phyloP scores from a whole-genome alignment of 1,140 invertebrate genomes.

The Nomia melanderi region DNA sequence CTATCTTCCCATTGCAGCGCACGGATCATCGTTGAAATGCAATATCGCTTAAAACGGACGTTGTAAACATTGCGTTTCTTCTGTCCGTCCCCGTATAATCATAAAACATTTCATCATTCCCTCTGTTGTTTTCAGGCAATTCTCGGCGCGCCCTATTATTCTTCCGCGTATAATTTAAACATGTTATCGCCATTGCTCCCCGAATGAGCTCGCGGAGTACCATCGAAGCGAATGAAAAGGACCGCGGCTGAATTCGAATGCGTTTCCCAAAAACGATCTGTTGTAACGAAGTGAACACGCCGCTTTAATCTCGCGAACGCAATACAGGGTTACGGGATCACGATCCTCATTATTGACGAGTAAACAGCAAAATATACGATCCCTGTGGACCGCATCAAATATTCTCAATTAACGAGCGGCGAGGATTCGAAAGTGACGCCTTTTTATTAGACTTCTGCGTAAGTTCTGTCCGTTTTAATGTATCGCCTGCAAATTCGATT shows the following conservation, averaged over 20 bases:
- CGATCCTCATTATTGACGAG: constrained; percentile 38
- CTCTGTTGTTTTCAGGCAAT: background rate
- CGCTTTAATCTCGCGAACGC: constrained; percentile 23
- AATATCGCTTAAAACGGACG: background rate
- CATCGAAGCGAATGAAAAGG: background rate
- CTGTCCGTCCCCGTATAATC: background rate
- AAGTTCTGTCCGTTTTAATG: no score
- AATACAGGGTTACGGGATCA: background rate
- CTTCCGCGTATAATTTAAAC: background rate
- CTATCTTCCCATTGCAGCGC: background rate
- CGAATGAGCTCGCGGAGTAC: background rate
- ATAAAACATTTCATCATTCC: background rate
- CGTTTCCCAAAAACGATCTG: constrained; percentile 1
- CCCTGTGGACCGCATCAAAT: constrained; percentile 11
- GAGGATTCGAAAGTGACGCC: background rate
- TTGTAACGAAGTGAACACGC: background rate
- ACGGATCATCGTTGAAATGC: background rate
- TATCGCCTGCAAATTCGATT: no score
- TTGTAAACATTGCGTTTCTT: constrained; percentile 2
- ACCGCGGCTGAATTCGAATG: background rate
- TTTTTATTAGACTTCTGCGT: no score
- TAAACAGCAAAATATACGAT: constrained; percentile 39
- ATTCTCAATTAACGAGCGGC: constrained; percentile 33
- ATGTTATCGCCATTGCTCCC: background rate
- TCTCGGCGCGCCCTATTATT: background rate